Base-by-base conservation (phyloP, 2,113 vertebrate genomes). In the Chroicocephalus ridibundus region DNA sequence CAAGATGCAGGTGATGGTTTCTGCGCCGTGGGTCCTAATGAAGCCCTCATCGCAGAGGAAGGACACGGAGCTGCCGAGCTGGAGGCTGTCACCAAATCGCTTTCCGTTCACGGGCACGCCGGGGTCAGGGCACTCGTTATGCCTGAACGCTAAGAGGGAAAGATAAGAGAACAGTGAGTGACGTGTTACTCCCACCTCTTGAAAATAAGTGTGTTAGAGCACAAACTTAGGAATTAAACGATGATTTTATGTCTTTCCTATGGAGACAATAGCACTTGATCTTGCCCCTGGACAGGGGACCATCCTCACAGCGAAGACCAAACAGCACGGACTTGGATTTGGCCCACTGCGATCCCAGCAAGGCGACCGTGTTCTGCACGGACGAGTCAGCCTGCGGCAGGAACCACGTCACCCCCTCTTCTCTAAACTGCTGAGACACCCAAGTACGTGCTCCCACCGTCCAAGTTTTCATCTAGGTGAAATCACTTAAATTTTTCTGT, bases 21-120 rank as follows among this genome's bases (percentile, higher is more conserved):
- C 99, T 0, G 99, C 99, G 91, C 99, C 99, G 5, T 99, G 99
- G 2, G 99, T 99, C 94, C 99, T 98, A 1, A 99, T 98, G 80
- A 99, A 99, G 40, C 99, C 99, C 88, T 99, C 99, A 2, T 99
- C 99, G 1, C 99, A 99, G 13, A 99, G 97, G 97, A 99, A 99
- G 17, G 99, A 99, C 93, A 99, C 99, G 6, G 99, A 99, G 92
- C 99, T 99, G 65, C 99, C 99, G 24, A 99, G 98, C 97, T 99
- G 99, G 8, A 99, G 99, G 93, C 98, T 99, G 91, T 99, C 99
- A 2, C 99, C 99, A 15, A 99, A 99, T 1, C 99, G 98, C 79
- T 99, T 99, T 58, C 99, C 99, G 2, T 99, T 99, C 10, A 99
- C 99, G 0, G 99, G 99, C 19, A 99, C 99, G 0, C 99, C 99